Conservation (phyloP, 2,888 invertebrate genomes). For the Ceratothoa steindachneri region DNA sequence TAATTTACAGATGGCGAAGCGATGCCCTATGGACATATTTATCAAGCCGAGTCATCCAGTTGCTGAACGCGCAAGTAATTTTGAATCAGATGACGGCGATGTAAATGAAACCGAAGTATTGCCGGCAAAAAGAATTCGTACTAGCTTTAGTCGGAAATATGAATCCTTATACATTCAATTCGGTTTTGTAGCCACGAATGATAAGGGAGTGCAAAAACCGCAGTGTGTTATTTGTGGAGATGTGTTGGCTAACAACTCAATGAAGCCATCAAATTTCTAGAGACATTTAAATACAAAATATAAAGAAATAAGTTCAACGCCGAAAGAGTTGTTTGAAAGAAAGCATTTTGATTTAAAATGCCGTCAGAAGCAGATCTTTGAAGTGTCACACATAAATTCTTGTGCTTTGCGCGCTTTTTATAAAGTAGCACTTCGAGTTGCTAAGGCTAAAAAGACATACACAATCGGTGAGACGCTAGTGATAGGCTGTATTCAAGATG, state of each 20-base stretch:
- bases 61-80: conserved; percentile 16
- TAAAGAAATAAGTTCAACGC: conserved; percentile 21
- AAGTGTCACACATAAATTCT: conserved; percentile 19
- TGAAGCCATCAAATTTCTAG: conserved; percentile 21
- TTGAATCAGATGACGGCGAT: conserved; percentile 8
- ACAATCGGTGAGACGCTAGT: conserved; percentile 31
- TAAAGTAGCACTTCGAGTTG: conserved; percentile 20
- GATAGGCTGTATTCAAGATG: conserved; percentile 22
- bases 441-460: conserved; percentile 24
- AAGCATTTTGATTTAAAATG: conserved; percentile 18
- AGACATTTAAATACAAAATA: conserved; percentile 16
- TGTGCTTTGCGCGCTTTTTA: conserved; percentile 19
- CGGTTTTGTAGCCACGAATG: conserved; percentile 27
- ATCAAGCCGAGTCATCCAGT: conserved; percentile 8
- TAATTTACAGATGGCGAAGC: conserved; percentile 12
- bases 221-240: conserved; percentile 21
- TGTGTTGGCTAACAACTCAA: conserved; percentile 21
- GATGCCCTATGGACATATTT: conserved; percentile 6
- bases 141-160: conserved; percentile 14
- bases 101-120: conserved; percentile 1
- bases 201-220: conserved; percentile 19
- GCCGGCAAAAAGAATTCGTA: conserved; percentile 1
- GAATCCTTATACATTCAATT: conserved; percentile 19
- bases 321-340: conserved; percentile 19
- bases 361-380: conserved; percentile 23